phyloP scores from a whole-genome alignment of 2,797 vertebrate species.

The Coregonus sp. region DNA sequence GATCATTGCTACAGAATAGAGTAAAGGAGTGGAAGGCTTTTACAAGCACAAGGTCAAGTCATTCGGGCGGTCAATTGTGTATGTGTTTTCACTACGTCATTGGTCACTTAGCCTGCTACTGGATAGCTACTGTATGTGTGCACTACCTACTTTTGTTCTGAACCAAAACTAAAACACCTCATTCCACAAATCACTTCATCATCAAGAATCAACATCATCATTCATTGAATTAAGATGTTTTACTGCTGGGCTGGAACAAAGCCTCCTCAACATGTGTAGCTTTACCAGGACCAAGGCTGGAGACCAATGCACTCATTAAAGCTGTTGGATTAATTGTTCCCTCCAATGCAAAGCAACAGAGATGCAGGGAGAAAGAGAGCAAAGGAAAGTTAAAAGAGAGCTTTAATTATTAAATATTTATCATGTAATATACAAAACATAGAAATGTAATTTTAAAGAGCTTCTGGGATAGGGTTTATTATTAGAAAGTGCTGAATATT shows the following conservation, averaged over 20 bases:
- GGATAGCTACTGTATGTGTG: not conserved
- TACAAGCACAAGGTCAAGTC: not conserved
- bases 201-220: not conserved
- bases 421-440: conserved; percentile 47
- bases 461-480: conserved; percentile 56
- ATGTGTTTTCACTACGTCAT: conserved; percentile 22
- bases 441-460: conserved; percentile 57
- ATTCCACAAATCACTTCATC: not conserved
- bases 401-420: conserved; percentile 52
- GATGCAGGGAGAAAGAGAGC: conserved; percentile 12
- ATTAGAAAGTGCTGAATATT: conserved; percentile 58
- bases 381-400: conserved; percentile 21
- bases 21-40: not conserved
- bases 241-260: too few species aligned
- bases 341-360: conserved; percentile 8
- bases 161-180: not conserved
- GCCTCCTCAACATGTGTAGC: too few species aligned
- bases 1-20: not conserved
- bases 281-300: too few species aligned
- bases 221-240: not conserved
- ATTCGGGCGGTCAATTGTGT: not conserved
- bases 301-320: not conserved
- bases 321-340: conserved; percentile 4
- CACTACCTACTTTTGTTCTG: not conserved
- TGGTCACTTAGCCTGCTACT: too few species aligned